A percentile compares a stretch with the other conserved stretches of the same genome.
These are phyloP conservation scores for Drosophila tropicalis DNA, from an alignment of 1,140 invertebrate species.

Conservation along the genomic window DNA sequence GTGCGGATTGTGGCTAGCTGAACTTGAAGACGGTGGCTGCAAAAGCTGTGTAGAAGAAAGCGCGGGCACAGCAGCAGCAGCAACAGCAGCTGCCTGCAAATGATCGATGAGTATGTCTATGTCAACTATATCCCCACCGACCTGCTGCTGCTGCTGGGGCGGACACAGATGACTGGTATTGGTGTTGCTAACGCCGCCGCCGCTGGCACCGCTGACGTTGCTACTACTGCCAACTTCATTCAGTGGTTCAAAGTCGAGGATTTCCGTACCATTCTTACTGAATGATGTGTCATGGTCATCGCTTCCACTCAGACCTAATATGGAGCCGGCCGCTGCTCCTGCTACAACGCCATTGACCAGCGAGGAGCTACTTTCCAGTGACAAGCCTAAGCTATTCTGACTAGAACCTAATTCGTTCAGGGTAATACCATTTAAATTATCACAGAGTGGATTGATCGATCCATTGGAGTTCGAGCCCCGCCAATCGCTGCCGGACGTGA, in stretches of 20 bases:
- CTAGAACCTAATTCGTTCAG: conserved; percentile 83
- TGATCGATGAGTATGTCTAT: conserved; percentile 6
- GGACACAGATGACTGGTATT: conserved; percentile 32
- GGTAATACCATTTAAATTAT: conserved; percentile 83
- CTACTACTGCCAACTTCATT: conserved; percentile 19
- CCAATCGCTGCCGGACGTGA: conserved; percentile 54
- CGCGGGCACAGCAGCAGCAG: conserved; percentile 23
- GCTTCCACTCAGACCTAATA: conserved; percentile 56
- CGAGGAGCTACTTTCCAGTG: conserved; percentile 68
- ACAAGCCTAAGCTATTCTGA: conserved; percentile 82
- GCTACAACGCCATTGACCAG: conserved; percentile 79
- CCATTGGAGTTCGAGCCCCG: conserved; percentile 59
- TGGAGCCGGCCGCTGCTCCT: conserved; percentile 64
- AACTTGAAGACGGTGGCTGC: conserved; percentile 46
- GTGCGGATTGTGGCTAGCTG: not conserved
- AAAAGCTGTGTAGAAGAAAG: conserved; percentile 50
- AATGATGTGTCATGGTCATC: conserved; percentile 84
- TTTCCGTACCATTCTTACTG: conserved; percentile 86
- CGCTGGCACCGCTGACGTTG: conserved; percentile 33
- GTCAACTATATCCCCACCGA: conserved; percentile 10
- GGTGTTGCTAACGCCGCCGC: conserved; percentile 7
- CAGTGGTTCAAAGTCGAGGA: conserved; percentile 83
- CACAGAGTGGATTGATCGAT: conserved; percentile 82
- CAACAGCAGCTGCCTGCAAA: conserved; percentile 33
- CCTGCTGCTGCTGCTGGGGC: conserved; percentile 38